Evolutionary conservation across 2,797 vertebrate species (phyloP), one percentile per base, ranked within the genome.

Genomic region (Argentina silus): DNA sequence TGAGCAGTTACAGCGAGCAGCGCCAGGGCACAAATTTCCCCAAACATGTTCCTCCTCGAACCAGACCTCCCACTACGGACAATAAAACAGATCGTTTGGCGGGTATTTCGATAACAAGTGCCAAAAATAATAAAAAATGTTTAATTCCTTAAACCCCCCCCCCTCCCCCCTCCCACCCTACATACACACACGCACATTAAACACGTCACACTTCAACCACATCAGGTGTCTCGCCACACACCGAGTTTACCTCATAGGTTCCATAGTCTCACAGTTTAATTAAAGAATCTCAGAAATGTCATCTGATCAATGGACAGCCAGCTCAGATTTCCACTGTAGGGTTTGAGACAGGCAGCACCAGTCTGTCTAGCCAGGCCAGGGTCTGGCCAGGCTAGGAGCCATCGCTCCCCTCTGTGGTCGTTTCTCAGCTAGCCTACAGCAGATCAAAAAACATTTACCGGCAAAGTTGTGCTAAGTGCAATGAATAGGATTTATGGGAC

Each of bases 61-160:
- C 64, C 36, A 19, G 79, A 72, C 77, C 80, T 78, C 83, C 72
- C 81, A 72, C 56, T 64, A 12, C 60, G 43, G 66, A 74, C 75
- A 74, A 72, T 80, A 73, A 78, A 78, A 74, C 75, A 63, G 70
- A 76, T 72, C 65, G 65, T 69, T 61, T 77, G 21, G 64, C 67
- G 60, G 56, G 67, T 15, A 12, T 21, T 55, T 78, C 60, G n/a
- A 71, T n/a, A 19, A 27, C 68, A 42, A 43, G 69, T 63, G 74
- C 72, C 76, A 77, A 70, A 76, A 78, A 76, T 63, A 36, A 78
- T 73, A 64, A 71, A 72, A 68, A 68, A 68, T 51, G 62, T 75
- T 62, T 8, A 3, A 64, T 53, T 53, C 43, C 48, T 68, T 53
- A 15, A 67, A 50, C n/a, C n/a, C 15, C 6, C 44, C 19, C n/a